A percentile compares a stretch with the other conserved stretches of the same genome.
These are phyloP conservation scores for Melanogrammus aeglefinus DNA, from an alignment of 2,797 vertebrate species.

Conservation along the genomic window DNA sequence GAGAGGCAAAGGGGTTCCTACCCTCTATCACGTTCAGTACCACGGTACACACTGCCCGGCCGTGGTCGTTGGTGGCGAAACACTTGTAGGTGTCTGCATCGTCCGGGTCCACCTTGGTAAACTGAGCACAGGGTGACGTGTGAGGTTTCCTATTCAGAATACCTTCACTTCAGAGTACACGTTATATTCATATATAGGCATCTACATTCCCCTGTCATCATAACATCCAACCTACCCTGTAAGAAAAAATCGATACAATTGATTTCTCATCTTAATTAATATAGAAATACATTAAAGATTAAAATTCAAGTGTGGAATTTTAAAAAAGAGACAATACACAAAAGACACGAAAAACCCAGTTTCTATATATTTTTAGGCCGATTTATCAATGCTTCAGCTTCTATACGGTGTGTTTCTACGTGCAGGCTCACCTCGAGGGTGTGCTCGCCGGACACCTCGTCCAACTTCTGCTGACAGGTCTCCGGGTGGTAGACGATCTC, in stretches of 20 bases:
- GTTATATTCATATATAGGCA: background rate
- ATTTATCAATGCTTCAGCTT: background rate
- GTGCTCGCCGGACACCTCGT: slow-evolving; percentile 63
- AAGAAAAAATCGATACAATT: background rate
- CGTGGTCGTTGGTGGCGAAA: slow-evolving; percentile 79
- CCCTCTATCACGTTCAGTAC: slow-evolving; percentile 83
- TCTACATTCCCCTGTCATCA: background rate
- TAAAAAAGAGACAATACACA: background rate
- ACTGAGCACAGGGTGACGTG: slow-evolving; percentile 57
- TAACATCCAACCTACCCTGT: background rate
- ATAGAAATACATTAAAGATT: background rate
- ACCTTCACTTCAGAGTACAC: background rate
- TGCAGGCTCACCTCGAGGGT: slow-evolving; percentile 76
- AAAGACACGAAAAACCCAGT: background rate
- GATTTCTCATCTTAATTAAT: background rate
- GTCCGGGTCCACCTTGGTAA: slow-evolving; percentile 71
- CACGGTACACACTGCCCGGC: slow-evolving; percentile 80
- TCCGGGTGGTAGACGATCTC: slow-evolving; percentile 71
- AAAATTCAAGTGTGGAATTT: background rate
- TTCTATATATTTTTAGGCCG: background rate
- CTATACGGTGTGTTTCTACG: background rate
- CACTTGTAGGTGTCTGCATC: slow-evolving; percentile 87
- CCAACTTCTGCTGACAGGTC: slow-evolving; percentile 73
- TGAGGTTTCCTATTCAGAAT: background rate
- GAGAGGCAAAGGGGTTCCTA: slow-evolving; percentile 46